Conservation (phyloP, 1,140 invertebrate species). For the Macrobrachium rosenbergii region DNA sequence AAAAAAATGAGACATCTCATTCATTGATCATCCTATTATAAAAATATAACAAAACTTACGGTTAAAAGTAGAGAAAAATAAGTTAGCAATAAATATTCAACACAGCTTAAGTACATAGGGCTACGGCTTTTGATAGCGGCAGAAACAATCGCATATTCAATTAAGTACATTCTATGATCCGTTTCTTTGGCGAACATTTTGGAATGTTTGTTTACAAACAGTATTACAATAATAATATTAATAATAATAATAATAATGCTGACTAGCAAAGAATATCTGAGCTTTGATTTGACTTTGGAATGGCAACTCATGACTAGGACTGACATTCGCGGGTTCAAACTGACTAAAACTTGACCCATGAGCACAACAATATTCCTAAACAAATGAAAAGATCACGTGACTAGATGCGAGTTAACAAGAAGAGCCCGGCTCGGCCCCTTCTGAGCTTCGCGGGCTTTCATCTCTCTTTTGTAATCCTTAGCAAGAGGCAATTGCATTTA, state of each 20-base stretch:
- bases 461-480: background rate
- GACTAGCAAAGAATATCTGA: conserved; percentile 52
- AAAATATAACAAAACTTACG: conserved; percentile 46
- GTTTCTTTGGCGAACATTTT: conserved; percentile 52
- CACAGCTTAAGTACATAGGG: conserved; percentile 32
- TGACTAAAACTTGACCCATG: background rate
- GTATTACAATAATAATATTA: too few relatives aligned
- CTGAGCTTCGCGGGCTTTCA: background rate
- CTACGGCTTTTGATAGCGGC: conserved; percentile 12
- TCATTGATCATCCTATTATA: conserved; percentile 17
- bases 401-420: conserved; percentile 28
- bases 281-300: conserved; percentile 47
- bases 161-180: conserved; percentile 41
- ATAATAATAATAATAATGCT: background rate
- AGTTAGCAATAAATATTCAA: conserved; percentile 60
- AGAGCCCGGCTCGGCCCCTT: too few relatives aligned
- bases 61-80: conserved; percentile 45
- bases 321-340: conserved; percentile 19
- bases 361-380: background rate
- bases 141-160: conserved; percentile 20
- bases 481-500: too few relatives aligned
- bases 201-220: conserved; percentile 46
- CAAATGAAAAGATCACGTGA: conserved; percentile 44
- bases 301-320: conserved; percentile 53
- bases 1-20: background rate